Evolutionary conservation across 2,113 vertebrate genomes (phyloP).

Genomic region (Chloroceryle aenea): DNA sequence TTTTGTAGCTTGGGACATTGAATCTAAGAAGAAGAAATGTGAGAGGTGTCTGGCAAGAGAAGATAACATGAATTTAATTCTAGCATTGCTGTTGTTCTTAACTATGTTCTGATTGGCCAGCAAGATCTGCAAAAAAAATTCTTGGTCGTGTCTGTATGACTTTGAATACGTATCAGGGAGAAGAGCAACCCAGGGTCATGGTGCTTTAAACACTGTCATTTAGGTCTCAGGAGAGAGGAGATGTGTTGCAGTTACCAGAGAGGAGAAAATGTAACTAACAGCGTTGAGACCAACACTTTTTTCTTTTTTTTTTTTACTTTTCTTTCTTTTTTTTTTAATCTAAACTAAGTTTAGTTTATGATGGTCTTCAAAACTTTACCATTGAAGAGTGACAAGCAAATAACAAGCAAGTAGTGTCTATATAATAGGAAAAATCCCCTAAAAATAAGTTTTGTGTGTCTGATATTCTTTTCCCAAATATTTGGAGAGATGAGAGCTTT

Average conservation of each 20-base stretch:
- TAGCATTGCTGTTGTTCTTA: slow-evolving; percentile 29
- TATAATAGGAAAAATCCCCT: neutral
- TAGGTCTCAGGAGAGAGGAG: slow-evolving; percentile 21
- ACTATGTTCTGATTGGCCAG: neutral
- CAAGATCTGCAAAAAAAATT: neutral
- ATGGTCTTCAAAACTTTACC: slow-evolving; percentile 29
- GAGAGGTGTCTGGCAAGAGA: slow-evolving; percentile 31
- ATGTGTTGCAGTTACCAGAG: slow-evolving; percentile 14
- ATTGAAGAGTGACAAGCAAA: neutral
- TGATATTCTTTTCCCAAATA: slow-evolving; percentile 24
- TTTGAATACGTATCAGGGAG: slow-evolving; percentile 4
- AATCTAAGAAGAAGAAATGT: slow-evolving; percentile 39
- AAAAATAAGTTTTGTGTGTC: slow-evolving; percentile 12
- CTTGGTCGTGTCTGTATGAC: neutral
- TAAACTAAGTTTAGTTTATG: slow-evolving; percentile 27
- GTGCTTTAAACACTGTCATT: neutral
- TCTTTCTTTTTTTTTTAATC: neutral
- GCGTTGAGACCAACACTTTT: neutral
- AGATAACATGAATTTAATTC: slow-evolving; percentile 50
- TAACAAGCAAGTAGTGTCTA: neutral
- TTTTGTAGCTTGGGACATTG: slow-evolving; percentile 14
- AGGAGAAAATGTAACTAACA: slow-evolving; percentile 46
- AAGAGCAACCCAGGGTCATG: slow-evolving; percentile 22
- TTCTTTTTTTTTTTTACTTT: neutral
- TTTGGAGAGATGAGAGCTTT: slow-evolving; percentile 39